phyloP scores from a whole-genome alignment of 2,888 invertebrate genomes.

The Eucriotettix oculatus region DNA sequence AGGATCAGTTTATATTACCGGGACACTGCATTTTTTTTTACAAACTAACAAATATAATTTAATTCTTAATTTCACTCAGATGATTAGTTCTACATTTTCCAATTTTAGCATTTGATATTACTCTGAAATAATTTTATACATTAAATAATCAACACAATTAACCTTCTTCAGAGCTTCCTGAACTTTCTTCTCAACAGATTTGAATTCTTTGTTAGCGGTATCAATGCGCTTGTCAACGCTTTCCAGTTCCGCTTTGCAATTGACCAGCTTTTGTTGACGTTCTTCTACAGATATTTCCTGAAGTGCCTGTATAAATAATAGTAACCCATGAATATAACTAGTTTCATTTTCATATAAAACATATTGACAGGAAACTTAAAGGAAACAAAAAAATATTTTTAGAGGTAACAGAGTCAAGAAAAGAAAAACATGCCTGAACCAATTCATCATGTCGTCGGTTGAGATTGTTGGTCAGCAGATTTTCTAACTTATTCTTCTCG shows the following conservation, averaged over 20 bases:
- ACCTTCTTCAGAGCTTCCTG: slow-evolving; percentile 46
- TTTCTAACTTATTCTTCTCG: slow-evolving; percentile 92
- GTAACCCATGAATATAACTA: no score
- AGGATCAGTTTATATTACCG: no score
- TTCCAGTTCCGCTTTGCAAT: slow-evolving; percentile 62
- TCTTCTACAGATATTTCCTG: slow-evolving; percentile 94
- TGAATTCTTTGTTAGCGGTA: slow-evolving; percentile 64
- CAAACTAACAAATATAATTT: no score
- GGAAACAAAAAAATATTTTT: no score
- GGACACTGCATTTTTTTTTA: no score
- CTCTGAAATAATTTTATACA: no score
- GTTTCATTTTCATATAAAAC: no score
- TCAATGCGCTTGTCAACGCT: slow-evolving; percentile 66
- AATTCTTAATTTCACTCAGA: no score
- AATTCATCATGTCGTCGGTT: slow-evolving; percentile 82
- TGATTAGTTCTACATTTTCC: no score
- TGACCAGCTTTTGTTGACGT: slow-evolving; percentile 70
- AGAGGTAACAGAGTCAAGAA: no score
- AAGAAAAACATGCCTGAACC: slow-evolving; percentile 31
- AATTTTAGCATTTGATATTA: no score
- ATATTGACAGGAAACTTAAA: no score
- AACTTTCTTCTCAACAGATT: slow-evolving; percentile 64
- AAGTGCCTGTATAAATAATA: slow-evolving; percentile 42
- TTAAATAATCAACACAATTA: slow-evolving; percentile 11
- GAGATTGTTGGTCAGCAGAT: slow-evolving; percentile 87